Percentiles rank a stretch among this genome's conserved stretches.
These are phyloP conservation scores for Procambarus virginalis DNA, from an alignment of 1,140 invertebrate genomes.

Conservation along the genomic window DNA sequence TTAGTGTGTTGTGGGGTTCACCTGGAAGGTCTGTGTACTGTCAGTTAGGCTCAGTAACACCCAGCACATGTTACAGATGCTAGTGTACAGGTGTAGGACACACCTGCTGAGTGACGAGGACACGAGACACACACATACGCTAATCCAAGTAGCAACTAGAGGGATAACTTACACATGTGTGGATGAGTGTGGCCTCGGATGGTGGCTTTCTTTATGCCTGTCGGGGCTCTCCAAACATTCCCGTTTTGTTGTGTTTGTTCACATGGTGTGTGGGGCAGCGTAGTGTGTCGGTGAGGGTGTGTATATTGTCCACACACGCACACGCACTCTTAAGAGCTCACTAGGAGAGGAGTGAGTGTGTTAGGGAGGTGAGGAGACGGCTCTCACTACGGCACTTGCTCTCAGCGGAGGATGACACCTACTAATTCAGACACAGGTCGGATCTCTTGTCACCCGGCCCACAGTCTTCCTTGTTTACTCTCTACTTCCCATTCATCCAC, in stretches of 20 bases:
- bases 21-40: too few species aligned
- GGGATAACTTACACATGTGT: not conserved
- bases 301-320: not conserved
- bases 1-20: too few species aligned
- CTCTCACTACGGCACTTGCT: not conserved
- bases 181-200: not conserved
- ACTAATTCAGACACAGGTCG: constrained; percentile 34
- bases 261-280: not conserved
- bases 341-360: not conserved
- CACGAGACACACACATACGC: too few species aligned
- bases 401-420: constrained; percentile 24
- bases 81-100: too few species aligned
- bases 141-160: too few species aligned
- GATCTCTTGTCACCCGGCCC: not conserved
- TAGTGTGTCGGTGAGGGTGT: not conserved
- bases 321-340: not conserved
- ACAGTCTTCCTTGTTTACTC: not conserved
- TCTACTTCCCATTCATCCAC: not conserved
- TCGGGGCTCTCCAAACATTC: not conserved
- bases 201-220: not conserved
- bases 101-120: too few species aligned
- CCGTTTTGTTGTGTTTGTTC: not conserved
- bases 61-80: too few species aligned
- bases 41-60: too few species aligned
- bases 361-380: not conserved